Percentiles rank a stretch among this genome's conserved stretches.
phyloP scores from a whole-genome alignment of 1,140 invertebrate species.

The Penaeus chinensis region DNA sequence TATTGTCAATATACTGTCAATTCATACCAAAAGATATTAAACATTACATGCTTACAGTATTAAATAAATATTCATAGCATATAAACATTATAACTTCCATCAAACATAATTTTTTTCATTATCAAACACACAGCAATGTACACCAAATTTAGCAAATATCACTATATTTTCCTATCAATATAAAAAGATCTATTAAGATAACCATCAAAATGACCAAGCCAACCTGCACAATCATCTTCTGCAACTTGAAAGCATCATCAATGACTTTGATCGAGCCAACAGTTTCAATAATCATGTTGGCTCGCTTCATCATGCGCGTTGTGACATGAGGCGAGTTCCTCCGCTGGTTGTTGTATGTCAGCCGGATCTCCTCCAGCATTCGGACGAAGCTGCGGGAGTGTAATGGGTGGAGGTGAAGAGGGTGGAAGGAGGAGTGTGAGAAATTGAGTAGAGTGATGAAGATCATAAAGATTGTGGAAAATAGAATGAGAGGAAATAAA shows the following conservation, averaged over 20 bases:
- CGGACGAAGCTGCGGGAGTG: conserved; percentile 31
- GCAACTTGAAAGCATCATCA: conserved; percentile 71
- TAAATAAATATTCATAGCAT: too few species aligned
- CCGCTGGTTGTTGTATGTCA: conserved; percentile 53
- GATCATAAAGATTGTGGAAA: too few species aligned
- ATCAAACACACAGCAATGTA: too few species aligned
- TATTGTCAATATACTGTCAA: too few species aligned
- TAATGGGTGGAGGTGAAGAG: conserved; percentile 59
- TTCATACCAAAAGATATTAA: too few species aligned
- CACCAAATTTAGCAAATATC: too few species aligned
- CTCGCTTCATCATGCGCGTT: conserved; percentile 71
- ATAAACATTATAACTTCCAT: too few species aligned
- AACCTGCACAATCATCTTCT: conserved; percentile 68
- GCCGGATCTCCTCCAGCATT: conserved; percentile 43
- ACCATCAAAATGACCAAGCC: background rate
- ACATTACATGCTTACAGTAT: background rate
- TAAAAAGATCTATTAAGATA: too few species aligned
- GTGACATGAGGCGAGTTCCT: conserved; percentile 66
- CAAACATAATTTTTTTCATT: too few species aligned
- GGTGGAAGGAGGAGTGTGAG: background rate
- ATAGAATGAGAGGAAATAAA: too few species aligned
- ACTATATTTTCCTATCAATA: too few species aligned
- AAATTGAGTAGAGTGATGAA: too few species aligned
- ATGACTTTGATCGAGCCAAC: conserved; percentile 74
- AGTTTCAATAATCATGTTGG: conserved; percentile 74